phyloP scores from a whole-genome alignment of 2,888 invertebrate genomes.

The Drosophila hamatofila region DNA sequence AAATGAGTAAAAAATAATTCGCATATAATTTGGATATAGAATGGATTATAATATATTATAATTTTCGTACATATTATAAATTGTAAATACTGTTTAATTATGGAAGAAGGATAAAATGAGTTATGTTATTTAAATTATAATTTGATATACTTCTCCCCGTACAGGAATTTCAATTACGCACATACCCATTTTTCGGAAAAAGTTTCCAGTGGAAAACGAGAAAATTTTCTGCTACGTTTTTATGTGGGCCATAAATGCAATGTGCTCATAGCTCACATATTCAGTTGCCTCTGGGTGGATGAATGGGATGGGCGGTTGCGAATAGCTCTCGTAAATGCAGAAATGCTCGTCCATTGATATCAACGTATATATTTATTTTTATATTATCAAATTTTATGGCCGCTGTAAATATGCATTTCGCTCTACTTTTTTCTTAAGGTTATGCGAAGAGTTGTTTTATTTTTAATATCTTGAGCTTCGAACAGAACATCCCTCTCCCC shows the following conservation, averaged over 20 bases:
- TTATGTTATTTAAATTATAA: neutral
- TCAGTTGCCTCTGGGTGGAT: neutral
- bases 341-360: slow-evolving; percentile 14
- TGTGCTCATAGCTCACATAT: slow-evolving; percentile 3
- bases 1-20: too few relatives aligned
- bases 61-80: too few relatives aligned
- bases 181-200: neutral
- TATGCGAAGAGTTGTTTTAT: neutral
- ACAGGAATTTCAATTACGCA: neutral
- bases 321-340: slow-evolving; percentile 26
- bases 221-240: slow-evolving; percentile 17
- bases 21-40: too few relatives aligned
- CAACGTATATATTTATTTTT: slow-evolving; percentile 30
- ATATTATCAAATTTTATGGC: slow-evolving; percentile 57
- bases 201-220: neutral
- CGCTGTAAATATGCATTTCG: slow-evolving; percentile 30
- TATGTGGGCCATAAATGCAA: slow-evolving; percentile 38
- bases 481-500: slow-evolving; percentile 1
- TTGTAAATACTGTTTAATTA: too few relatives aligned
- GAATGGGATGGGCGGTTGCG: neutral
- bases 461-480: slow-evolving; percentile 16
- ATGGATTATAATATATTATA: too few relatives aligned
- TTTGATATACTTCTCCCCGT: neutral
- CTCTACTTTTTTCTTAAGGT: neutral
- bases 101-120: neutral